Conservation (phyloP, 2,797 vertebrate species). For the Avahi laniger region DNA sequence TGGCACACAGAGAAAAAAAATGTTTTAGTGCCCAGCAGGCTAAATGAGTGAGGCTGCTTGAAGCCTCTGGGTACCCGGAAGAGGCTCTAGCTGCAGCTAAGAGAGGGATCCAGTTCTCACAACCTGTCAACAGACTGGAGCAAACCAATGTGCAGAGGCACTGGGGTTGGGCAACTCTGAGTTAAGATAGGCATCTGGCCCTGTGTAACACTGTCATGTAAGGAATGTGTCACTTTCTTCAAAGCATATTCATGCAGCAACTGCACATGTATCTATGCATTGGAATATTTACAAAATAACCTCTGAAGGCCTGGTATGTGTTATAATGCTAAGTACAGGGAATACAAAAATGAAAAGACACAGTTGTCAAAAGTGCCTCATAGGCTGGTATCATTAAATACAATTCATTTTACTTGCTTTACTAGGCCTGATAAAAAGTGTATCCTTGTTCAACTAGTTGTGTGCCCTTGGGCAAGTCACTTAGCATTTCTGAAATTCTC, state of each 20-base stretch:
- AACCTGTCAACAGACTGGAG: neutral
- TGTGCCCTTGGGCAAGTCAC: neutral
- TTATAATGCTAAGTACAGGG: neutral
- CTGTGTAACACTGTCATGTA: neutral
- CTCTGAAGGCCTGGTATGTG: neutral
- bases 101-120: neutral
- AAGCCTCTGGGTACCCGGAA: neutral
- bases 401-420: neutral
- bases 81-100: neutral
- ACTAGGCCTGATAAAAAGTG: neutral
- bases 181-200: neutral
- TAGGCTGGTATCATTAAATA: neutral
- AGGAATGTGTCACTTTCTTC: neutral
- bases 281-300: neutral
- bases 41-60: neutral
- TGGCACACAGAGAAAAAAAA: neutral
- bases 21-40: neutral
- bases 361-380: neutral
- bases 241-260: neutral
- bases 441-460: neutral
- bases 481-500: neutral
- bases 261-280: neutral
- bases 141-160: neutral
- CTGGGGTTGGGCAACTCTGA: neutral
- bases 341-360: neutral